Base-by-base conservation (phyloP, 2,113 vertebrate species). In the Odobenus rosmarus region DNA sequence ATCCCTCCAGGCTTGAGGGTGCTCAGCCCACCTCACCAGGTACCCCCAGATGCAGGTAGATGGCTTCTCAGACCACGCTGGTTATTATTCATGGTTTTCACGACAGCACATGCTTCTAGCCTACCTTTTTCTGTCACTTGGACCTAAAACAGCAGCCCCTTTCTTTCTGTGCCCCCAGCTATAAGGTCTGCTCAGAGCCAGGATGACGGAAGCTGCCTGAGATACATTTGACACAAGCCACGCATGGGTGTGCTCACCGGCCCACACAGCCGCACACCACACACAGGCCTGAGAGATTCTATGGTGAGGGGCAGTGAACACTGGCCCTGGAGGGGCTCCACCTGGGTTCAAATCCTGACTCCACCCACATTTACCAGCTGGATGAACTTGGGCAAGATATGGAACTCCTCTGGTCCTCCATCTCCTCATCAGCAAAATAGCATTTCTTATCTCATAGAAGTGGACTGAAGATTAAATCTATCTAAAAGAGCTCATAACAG, bases 341-440 rank as follows among this genome's bases (percentile, higher is more conserved):
- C 39, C 39, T 74, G 79, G 11, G 31, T 51, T 93, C 69, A 77
- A 72, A 69, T 76, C 24, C 49, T 31, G n/a, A 55, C 15, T 51
- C 26, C 14, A 57, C 74, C 31, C 26, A 72, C n/a, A 46, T 31
- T 74, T 42, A 69, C 21, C 53, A 88, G 11, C 23, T 15, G 28
- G 28, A 28, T 81, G 69, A 59, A 21, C 42, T 59, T 62, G 23
- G 18, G 19, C 46, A 77, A 94, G 59, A 39, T 61, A 82, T 31
- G 24, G 76, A 67, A 88, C n/a, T 51, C 62, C 23, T 84, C 77
- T 62, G 46, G 12, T 28, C 28, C 53, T 95, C 74, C 23, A 69
- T 28, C 51, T 95, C 62, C 61, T 87, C 74, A 83, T 14, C 67
- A 62, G 51, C 53, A 84, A 93, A 80, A 79, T 82, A 57, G 33